Percentiles rank a stretch among this genome's conserved stretches.
phyloP scores from a whole-genome alignment of 2,888 invertebrate species.

The Tyria jacobaeae region DNA sequence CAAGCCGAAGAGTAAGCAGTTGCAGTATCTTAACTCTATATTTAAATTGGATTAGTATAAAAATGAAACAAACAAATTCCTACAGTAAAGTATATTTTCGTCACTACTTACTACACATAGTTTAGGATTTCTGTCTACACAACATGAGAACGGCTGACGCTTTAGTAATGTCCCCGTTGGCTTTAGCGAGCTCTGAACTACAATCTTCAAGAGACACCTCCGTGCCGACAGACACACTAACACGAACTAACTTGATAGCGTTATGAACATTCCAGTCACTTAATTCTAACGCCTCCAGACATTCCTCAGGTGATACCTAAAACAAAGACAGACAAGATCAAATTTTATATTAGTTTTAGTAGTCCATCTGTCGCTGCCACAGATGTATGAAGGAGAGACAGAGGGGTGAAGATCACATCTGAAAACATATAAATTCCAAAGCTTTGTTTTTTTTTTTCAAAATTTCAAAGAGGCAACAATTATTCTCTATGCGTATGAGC shows the following conservation, averaged over 20 bases:
- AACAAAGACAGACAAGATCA: conserved; percentile 4
- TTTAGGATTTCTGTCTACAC: conserved; percentile 18
- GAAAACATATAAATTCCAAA: too few species aligned
- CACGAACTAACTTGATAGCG: conserved; percentile 93
- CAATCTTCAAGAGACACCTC: conserved; percentile 68
- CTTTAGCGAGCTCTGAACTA: conserved; percentile 85
- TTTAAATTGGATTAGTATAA: too few species aligned
- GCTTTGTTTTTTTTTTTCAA: too few species aligned
- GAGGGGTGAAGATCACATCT: too few species aligned
- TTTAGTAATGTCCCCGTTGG: conserved; percentile 89
- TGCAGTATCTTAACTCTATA: too few species aligned
- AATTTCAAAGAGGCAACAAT: too few species aligned
- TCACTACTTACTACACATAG: conserved; percentile 8
- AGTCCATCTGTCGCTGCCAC: too few species aligned
- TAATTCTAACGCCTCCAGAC: conserved; percentile 92
- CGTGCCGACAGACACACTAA: conserved; percentile 69
- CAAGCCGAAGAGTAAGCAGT: too few species aligned
- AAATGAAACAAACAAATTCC: conserved; percentile 6
- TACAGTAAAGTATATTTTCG: conserved; percentile 15
- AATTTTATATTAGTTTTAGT: too few species aligned
- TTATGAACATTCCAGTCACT: conserved; percentile 96
- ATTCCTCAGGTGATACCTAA: conserved; percentile 91
- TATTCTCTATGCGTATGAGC: too few species aligned
- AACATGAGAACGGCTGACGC: conserved; percentile 87
- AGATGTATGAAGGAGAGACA: too few species aligned